phyloP scores from a whole-genome alignment of 2,113 vertebrate genomes.

The Centrocercus urophasianus region DNA sequence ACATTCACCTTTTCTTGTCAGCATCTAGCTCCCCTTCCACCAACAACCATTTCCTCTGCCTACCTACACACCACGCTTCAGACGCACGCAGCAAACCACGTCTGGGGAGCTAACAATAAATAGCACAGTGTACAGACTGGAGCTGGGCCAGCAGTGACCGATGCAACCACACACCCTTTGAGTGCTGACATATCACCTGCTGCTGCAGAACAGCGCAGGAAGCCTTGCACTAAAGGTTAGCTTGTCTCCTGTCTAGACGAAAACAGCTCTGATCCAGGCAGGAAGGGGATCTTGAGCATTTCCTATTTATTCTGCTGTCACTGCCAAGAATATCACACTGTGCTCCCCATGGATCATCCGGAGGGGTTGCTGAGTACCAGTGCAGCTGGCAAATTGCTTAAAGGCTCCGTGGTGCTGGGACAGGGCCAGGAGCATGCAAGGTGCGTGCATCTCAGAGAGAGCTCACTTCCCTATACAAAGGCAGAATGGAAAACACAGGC shows the following conservation, averaged over 20 bases:
- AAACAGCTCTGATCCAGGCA: neutral
- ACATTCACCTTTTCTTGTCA: neutral
- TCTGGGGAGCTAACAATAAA: neutral
- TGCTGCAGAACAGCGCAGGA: neutral
- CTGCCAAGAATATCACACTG: neutral
- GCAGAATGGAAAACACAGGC: neutral
- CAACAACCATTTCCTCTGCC: neutral
- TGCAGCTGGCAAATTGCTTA: neutral
- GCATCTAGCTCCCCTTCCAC: neutral
- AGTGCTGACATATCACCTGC: neutral
- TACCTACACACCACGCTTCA: neutral
- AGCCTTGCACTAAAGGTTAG: neutral
- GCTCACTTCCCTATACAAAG: no score
- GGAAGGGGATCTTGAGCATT: neutral
- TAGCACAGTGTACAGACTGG: neutral
- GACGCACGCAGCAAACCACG: neutral
- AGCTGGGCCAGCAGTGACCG: neutral
- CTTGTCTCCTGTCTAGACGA: neutral
- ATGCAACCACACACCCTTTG: neutral
- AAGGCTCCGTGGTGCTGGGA: neutral
- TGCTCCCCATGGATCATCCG: neutral
- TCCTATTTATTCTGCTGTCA: conserved; percentile 6
- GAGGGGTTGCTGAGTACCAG: neutral
- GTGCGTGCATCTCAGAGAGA: neutral
- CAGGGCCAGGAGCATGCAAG: neutral